These are phyloP conservation scores for Empis stercorea DNA, from an alignment of 2,888 invertebrate species.

Conservation along the genomic window DNA sequence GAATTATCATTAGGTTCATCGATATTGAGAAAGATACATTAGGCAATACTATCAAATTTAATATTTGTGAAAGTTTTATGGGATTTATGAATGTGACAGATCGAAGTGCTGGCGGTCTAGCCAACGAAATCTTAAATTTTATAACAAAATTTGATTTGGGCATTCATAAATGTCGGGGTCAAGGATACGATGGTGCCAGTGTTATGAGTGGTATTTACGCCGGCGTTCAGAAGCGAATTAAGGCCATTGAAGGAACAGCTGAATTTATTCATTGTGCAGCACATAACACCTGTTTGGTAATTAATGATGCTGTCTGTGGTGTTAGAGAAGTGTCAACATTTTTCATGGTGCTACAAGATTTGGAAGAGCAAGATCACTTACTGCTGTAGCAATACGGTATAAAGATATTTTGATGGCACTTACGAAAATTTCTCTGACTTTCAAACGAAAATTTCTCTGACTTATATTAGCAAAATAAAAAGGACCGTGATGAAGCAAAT, in stretches of 20 bases:
- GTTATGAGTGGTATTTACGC: conserved; percentile 4
- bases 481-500: conserved; percentile 1
- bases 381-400: conserved; percentile 1
- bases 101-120: neutral
- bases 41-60: neutral
- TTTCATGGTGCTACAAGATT: neutral
- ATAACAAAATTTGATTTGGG: neutral
- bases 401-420: conserved; percentile 1
- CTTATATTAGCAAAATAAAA: neutral
- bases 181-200: conserved; percentile 6
- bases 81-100: conserved; percentile 1
- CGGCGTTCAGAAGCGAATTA: conserved; percentile 2
- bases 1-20: conserved; percentile 1
- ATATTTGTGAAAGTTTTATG: conserved; percentile 3
- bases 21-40: neutral
- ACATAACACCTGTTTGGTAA: conserved; percentile 21
- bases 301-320: conserved; percentile 2
- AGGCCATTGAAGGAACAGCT: conserved; percentile 19
- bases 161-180: conserved; percentile 1
- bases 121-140: conserved; percentile 1
- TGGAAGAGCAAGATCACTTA: neutral
- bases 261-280: conserved; percentile 21
- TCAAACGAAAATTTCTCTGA: neutral
- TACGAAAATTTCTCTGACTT: neutral
- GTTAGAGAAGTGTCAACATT: neutral